Conservation (phyloP, 2,113 vertebrate species). For the Chlamydotis undulata region DNA sequence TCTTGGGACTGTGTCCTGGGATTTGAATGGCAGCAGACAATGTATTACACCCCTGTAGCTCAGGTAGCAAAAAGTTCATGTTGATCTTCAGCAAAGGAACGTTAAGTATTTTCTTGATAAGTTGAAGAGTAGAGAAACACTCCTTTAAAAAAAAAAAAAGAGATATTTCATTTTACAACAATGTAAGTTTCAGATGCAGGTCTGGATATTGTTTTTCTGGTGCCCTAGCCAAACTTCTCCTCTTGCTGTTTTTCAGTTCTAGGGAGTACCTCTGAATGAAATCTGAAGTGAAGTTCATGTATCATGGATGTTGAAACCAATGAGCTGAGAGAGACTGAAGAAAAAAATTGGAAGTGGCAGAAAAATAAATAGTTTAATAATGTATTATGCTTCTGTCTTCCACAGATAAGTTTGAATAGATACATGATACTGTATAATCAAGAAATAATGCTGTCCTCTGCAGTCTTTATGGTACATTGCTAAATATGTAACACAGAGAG, state of each 20-base stretch:
- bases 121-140: not conserved
- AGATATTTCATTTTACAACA: not conserved
- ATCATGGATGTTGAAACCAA: not conserved
- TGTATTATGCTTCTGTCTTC: not conserved
- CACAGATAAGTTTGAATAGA: not conserved
- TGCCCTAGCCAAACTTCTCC: not conserved
- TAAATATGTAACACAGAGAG: slow-evolving; percentile 25
- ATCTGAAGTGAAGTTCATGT: not conserved
- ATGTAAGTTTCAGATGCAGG: not conserved
- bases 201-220: not conserved
- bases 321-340: not conserved
- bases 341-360: not conserved
- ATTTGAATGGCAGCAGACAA: not conserved
- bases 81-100: not conserved
- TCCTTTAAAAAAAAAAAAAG: not conserved
- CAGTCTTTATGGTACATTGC: not conserved
- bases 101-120: not conserved
- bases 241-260: not conserved
- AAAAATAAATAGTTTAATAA: slow-evolving; percentile 27
- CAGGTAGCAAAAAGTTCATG: not conserved
- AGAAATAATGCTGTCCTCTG: slow-evolving; percentile 30
- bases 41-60: not conserved
- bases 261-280: not conserved
- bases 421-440: slow-evolving; percentile 16
- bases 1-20: not conserved